Evolutionary conservation across 2,888 invertebrate genomes (phyloP).

Genomic region (Geotrupes spiniger): DNA sequence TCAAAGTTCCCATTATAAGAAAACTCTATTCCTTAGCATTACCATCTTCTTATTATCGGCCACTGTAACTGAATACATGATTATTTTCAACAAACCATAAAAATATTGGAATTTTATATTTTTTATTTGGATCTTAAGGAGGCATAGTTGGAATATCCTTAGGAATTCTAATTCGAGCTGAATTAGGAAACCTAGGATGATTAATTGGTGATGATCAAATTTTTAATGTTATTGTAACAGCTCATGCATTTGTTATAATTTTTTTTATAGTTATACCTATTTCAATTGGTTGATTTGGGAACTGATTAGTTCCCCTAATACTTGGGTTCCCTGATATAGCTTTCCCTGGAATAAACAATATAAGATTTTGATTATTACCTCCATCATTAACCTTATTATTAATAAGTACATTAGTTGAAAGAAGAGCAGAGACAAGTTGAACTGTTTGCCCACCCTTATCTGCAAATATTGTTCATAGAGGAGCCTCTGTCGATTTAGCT

Average conservation of each 20-base stretch:
- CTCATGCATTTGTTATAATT: constrained; percentile 81
- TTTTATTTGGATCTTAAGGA: constrained; percentile 65
- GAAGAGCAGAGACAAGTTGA: constrained; percentile 75
- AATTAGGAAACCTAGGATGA: constrained; percentile 65
- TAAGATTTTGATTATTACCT: constrained; percentile 78
- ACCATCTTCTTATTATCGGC: constrained; percentile 58
- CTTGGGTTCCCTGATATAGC: constrained; percentile 77
- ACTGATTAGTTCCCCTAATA: constrained; percentile 76
- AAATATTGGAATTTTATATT: constrained; percentile 73
- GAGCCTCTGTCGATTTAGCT: constrained; percentile 68
- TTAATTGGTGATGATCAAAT: constrained; percentile 73
- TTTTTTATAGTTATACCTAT: constrained; percentile 64
- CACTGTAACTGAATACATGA: constrained; percentile 65
- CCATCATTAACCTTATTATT: constrained; percentile 59
- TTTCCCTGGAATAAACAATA: constrained; percentile 80
- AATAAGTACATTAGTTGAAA: constrained; percentile 27
- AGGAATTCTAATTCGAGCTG: constrained; percentile 69
- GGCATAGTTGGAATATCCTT: constrained; percentile 69
- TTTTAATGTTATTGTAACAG: constrained; percentile 76
- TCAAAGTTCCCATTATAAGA: constrained; percentile 61
- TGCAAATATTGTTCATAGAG: constrained; percentile 60
- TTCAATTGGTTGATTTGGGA: constrained; percentile 81
- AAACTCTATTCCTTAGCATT: constrained; percentile 55
- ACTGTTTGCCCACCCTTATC: constrained; percentile 73
- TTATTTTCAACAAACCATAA: constrained; percentile 72